These are phyloP conservation scores for Sphecodes monilicornis DNA, from an alignment of 2,888 invertebrate genomes.

Conservation along the genomic window DNA sequence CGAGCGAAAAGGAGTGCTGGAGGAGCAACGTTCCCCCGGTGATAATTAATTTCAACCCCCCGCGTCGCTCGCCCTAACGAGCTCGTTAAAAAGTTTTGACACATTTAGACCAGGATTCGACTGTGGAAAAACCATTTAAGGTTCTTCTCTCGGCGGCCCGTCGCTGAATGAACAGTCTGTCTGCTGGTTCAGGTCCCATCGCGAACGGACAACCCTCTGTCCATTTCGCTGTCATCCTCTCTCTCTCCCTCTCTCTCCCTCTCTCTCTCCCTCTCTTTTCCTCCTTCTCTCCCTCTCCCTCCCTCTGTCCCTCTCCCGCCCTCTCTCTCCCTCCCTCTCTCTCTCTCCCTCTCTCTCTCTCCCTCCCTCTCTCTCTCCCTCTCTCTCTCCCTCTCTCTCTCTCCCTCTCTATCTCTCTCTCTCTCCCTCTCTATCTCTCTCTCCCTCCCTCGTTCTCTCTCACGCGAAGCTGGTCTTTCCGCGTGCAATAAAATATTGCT, in stretches of 20 bases:
- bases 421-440: no score
- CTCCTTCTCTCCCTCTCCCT: no score
- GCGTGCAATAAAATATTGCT: background rate
- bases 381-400: no score
- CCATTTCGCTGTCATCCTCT: background rate
- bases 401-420: no score
- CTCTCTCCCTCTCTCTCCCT: no score
- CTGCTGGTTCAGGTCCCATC: conserved; percentile 40
- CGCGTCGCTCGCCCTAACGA: conserved; percentile 64
- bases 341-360: no score
- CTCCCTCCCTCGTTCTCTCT: no score
- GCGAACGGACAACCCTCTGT: conserved; percentile 28
- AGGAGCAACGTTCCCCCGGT: conserved; percentile 31
- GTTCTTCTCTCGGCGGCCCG: conserved; percentile 50
- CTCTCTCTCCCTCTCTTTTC: no score
- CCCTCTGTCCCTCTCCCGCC: no score
- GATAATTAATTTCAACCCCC: conserved; percentile 67
- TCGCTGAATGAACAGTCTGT: conserved; percentile 59
- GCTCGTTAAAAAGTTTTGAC: conserved; percentile 79
- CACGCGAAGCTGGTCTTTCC: background rate
- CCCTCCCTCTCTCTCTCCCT: no score
- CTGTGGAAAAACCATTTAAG: conserved; percentile 72
- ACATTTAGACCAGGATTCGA: conserved; percentile 64
- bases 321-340: no score
- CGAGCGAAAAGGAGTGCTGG: conserved; percentile 14